Base-by-base conservation (phyloP, 2,888 invertebrate genomes). In the Aleiodes leptofemur region DNA sequence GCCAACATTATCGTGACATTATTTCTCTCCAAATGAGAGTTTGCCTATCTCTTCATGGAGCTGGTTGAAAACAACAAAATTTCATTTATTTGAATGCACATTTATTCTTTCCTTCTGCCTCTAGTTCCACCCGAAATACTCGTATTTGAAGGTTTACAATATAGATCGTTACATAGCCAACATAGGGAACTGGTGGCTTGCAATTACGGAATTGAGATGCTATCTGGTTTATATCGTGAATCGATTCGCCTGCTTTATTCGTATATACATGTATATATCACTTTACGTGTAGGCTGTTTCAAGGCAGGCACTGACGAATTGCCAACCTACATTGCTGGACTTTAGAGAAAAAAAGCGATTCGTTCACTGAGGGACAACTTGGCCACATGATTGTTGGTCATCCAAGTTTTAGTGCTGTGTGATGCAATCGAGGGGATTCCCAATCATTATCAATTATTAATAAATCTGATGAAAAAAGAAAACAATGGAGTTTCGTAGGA, bases 181-280 rank as follows among this genome's bases (percentile, higher is more conserved):
- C 43, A 43, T 11, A 43, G 64, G 48, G 64, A 64, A 61, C 59
- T 59, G 7, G 59, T 59, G 38, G 23, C 64, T 43, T 23, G 78
- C 76, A 82, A 82, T 82, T 79, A 82, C 77, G 79, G 76, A 74
- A 82, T 79, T 77, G 79, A 78, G 80, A 82, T 82, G 72, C 73
- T 79, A 81, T 82, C 80, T 76, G 16, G 55, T 16, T 55, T 66
- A 75, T 77, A 64, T 66, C 43, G 72, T 48, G 70, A 76, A 79
- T 77, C 77, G 75, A 77, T 66, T 64, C 69, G 69, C 53, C 59
- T 51, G 56, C 59, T 69, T 59, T 69, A 57, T 53, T 56, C 71
- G 55, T 8, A 29, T 11, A 43, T 38, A 43, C 29, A 59, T 64
- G 11, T 48, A 43, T 64, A 48, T 64, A 48, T 59, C 34, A 16